These are phyloP conservation scores for Mormyrus lacerda DNA, from an alignment of 2,113 vertebrate species.

Conservation along the genomic window DNA sequence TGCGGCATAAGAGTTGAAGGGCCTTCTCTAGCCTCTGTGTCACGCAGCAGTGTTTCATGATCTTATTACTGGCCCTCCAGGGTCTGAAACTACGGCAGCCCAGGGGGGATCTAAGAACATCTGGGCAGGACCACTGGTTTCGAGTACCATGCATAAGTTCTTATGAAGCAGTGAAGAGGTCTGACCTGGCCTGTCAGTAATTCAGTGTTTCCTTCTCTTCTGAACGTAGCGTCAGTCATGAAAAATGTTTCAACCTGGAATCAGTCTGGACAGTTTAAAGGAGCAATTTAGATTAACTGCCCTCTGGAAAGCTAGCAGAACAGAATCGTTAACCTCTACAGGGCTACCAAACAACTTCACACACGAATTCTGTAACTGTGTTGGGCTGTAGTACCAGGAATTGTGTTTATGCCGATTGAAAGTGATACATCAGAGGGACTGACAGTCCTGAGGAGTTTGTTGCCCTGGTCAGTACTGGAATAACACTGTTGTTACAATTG, in stretches of 20 bases:
- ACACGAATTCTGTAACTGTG: background rate
- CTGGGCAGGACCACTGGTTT: background rate
- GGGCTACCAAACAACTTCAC: background rate
- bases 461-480: background rate
- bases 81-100: background rate
- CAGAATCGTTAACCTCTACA: background rate
- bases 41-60: background rate
- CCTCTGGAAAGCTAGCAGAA: background rate
- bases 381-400: background rate
- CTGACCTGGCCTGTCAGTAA: background rate
- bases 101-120: background rate
- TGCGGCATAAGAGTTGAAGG: background rate
- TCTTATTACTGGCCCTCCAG: background rate
- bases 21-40: background rate
- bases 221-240: background rate
- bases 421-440: background rate
- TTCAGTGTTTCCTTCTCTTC: background rate
- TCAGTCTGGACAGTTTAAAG: background rate
- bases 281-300: background rate
- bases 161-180: background rate
- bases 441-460: background rate
- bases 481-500: background rate
- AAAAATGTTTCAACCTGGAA: background rate
- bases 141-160: background rate
- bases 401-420: background rate